Conservation (phyloP, 2,888 invertebrate genomes). For the Tanytarsus gracilentus region DNA sequence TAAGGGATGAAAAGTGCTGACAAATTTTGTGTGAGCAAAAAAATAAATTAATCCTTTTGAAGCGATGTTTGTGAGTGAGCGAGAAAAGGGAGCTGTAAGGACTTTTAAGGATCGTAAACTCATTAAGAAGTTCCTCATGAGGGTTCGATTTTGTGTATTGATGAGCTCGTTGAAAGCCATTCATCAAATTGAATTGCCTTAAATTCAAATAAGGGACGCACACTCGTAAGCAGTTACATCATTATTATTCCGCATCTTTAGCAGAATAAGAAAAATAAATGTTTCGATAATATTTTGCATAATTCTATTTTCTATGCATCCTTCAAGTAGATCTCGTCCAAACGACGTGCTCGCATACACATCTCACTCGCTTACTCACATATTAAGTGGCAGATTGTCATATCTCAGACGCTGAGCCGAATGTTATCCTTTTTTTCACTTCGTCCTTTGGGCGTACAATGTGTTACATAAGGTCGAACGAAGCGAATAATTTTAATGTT, state of each 20-base stretch:
- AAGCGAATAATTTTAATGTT: conserved; percentile 12
- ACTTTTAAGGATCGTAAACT: not conserved
- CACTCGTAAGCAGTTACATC: too few relatives aligned
- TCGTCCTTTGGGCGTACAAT: too few relatives aligned
- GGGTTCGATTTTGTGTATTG: too few relatives aligned
- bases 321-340: too few relatives aligned
- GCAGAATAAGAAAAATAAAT: too few relatives aligned
- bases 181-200: too few relatives aligned
- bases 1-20: conserved; percentile 6
- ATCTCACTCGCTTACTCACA: not conserved
- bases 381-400: conserved; percentile 9
- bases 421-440: conserved; percentile 2
- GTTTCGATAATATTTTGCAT: not conserved
- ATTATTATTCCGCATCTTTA: too few relatives aligned
- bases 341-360: conserved; percentile 1
- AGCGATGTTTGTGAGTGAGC: not conserved
- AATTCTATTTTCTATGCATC: too few relatives aligned
- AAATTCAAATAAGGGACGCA: too few relatives aligned
- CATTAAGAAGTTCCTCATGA: too few relatives aligned
- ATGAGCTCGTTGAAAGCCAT: too few relatives aligned
- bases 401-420: not conserved
- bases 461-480: not conserved
- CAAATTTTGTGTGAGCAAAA: not conserved
- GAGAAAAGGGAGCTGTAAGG: not conserved
- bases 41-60: not conserved